phyloP scores from a whole-genome alignment of 2,888 invertebrate genomes.

The Deilephila elpenor region DNA sequence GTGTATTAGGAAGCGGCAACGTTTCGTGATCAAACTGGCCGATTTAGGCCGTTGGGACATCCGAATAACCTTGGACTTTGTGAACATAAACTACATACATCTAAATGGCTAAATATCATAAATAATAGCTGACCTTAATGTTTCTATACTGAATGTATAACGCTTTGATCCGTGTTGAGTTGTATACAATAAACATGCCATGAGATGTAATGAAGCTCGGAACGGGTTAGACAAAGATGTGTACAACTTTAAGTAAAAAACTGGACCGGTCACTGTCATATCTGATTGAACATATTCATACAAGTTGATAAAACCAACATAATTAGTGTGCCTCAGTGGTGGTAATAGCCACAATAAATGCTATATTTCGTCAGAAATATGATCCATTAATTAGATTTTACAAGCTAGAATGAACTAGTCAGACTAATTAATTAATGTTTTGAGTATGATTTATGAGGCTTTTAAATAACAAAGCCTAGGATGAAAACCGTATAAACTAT shows the following conservation, averaged over 20 bases:
- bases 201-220: too few relatives aligned
- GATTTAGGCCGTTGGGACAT: not conserved
- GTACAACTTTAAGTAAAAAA: not conserved
- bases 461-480: not conserved
- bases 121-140: not conserved
- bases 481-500: not conserved
- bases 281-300: not conserved
- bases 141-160: slow-evolving; percentile 1
- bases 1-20: not conserved
- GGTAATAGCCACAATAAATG: not conserved
- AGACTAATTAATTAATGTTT: not conserved
- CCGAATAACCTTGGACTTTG: slow-evolving; percentile 11
- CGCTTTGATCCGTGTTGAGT: not conserved
- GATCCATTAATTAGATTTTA: not conserved
- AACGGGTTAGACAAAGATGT: too few relatives aligned
- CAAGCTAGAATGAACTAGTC: not conserved
- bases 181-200: too few relatives aligned
- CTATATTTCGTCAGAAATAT: not conserved
- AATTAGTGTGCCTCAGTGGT: not conserved
- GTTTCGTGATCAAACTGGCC: slow-evolving; percentile 7
- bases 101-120: not conserved
- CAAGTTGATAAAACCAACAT: not conserved
- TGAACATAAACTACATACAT: not conserved
- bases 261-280: not conserved
- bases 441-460: slow-evolving; percentile 3